Conservation (phyloP, 2,797 vertebrate species). For the Arvicola amphibius region DNA sequence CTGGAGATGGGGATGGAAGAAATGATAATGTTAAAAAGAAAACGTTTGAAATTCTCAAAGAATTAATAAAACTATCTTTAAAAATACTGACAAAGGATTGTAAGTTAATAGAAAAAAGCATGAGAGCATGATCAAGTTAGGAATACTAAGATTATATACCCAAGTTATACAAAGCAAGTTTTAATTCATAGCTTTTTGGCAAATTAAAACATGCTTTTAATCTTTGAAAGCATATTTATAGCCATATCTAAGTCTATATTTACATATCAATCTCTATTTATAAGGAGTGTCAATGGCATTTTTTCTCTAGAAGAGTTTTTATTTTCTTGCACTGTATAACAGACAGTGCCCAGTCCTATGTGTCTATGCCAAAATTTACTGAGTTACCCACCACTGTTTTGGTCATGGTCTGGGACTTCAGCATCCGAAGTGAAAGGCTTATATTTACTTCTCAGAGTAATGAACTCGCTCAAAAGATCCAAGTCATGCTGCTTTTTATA, state of each 20-base stretch:
- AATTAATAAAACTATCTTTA: neutral
- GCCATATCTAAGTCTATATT: neutral
- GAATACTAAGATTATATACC: slow-evolving; percentile 41
- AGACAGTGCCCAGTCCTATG: slow-evolving; percentile 20
- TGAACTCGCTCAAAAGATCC: slow-evolving; percentile 91
- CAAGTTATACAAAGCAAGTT: slow-evolving; percentile 44
- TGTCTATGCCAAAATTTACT: slow-evolving; percentile 33
- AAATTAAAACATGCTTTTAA: slow-evolving; percentile 47
- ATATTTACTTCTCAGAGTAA: slow-evolving; percentile 90
- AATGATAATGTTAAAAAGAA: neutral
- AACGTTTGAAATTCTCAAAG: neutral
- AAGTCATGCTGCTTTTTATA: slow-evolving; percentile 76
- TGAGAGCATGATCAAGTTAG: slow-evolving; percentile 36
- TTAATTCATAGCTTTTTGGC: slow-evolving; percentile 54
- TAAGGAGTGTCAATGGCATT: neutral
- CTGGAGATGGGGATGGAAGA: too few relatives aligned
- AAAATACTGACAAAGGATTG: neutral
- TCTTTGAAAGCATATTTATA: slow-evolving; percentile 21
- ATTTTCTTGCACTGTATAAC: slow-evolving; percentile 55
- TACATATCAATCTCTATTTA: neutral
- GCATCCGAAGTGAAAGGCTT: slow-evolving; percentile 9
- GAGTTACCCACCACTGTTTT: slow-evolving; percentile 82
- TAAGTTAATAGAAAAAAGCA: slow-evolving; percentile 56
- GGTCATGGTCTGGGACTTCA: slow-evolving; percentile 32
- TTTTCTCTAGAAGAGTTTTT: slow-evolving; percentile 51